These are phyloP conservation scores for Agonopterix arenella DNA, from an alignment of 2,888 invertebrate genomes.

Conservation along the genomic window DNA sequence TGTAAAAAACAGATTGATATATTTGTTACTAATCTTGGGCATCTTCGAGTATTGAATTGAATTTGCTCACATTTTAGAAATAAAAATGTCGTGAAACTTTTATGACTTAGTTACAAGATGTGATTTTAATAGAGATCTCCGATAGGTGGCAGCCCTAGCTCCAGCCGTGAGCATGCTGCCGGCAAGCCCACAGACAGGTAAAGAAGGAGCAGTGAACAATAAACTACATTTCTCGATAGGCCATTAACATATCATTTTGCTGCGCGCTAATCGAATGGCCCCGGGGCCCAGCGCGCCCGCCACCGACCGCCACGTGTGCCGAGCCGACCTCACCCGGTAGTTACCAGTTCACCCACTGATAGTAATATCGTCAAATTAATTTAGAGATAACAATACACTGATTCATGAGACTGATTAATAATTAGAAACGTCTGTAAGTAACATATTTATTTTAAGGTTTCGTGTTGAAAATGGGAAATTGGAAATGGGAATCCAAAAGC, in stretches of 20 bases:
- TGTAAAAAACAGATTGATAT: no score
- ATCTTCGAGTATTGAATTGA: no score
- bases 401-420: not conserved
- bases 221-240: constrained; percentile 56
- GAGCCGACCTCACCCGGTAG: not conserved
- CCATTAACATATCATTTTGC: constrained; percentile 63
- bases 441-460: no score
- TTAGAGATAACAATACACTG: not conserved
- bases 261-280: constrained; percentile 54
- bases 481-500: no score
- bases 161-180: not conserved
- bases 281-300: constrained; percentile 23
- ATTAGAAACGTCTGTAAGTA: no score
- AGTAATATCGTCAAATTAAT: constrained; percentile 5
- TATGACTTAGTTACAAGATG: no score
- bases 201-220: constrained; percentile 38
- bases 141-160: not conserved
- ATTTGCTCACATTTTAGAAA: no score
- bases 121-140: no score
- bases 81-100: no score
- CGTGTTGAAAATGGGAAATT: no score
- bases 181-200: constrained; percentile 21
- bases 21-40: no score
- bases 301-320: constrained; percentile 19
- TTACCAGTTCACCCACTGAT: constrained; percentile 7